Percentiles rank a stretch among this genome's conserved stretches.
These are phyloP conservation scores for Pseudomyrmex gracilis DNA, from an alignment of 1,140 invertebrate genomes.

Conservation along the genomic window DNA sequence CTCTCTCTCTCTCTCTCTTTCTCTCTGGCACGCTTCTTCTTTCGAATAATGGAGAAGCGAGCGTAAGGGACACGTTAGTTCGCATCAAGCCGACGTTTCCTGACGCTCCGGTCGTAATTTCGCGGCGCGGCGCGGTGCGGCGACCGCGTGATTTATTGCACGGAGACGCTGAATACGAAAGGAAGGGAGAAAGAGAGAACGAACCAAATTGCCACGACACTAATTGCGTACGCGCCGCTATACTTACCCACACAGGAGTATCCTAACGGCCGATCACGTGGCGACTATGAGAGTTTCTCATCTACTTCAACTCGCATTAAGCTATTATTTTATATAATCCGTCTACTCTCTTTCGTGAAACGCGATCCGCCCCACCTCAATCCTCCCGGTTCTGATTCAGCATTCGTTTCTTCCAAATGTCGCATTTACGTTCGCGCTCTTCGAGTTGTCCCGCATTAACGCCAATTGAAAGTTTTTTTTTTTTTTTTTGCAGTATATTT, in stretches of 20 bases:
- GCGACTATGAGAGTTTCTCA: constrained; percentile 41
- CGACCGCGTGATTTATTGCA: constrained; percentile 63
- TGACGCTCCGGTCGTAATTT: constrained; percentile 61
- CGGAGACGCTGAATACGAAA: constrained; percentile 54
- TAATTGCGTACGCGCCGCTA: constrained; percentile 65
- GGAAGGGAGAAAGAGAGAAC: constrained; percentile 28
- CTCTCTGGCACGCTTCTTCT: constrained; percentile 4
- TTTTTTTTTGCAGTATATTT: not conserved
- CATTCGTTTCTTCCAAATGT: constrained; percentile 6
- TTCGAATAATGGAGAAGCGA: constrained; percentile 41
- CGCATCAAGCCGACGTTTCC: constrained; percentile 56
- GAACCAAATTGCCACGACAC: constrained; percentile 61
- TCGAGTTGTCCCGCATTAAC: no score
- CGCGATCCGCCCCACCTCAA: not conserved
- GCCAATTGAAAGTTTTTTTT: not conserved
- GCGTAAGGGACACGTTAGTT: constrained; percentile 48
- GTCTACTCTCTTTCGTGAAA: not conserved
- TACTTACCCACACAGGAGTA: constrained; percentile 38
- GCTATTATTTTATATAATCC: constrained; percentile 42
- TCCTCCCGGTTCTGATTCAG: not conserved
- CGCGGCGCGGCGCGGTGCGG: constrained; percentile 38
- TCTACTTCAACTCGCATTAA: constrained; percentile 44
- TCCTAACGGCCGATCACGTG: constrained; percentile 50
- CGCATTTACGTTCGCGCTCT: not conserved
- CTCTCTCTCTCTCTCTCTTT: no score